Percentiles rank a stretch among this genome's conserved stretches.
phyloP scores from a whole-genome alignment of 1,140 invertebrate genomes.

The Leptinotarsa defecta region DNA sequence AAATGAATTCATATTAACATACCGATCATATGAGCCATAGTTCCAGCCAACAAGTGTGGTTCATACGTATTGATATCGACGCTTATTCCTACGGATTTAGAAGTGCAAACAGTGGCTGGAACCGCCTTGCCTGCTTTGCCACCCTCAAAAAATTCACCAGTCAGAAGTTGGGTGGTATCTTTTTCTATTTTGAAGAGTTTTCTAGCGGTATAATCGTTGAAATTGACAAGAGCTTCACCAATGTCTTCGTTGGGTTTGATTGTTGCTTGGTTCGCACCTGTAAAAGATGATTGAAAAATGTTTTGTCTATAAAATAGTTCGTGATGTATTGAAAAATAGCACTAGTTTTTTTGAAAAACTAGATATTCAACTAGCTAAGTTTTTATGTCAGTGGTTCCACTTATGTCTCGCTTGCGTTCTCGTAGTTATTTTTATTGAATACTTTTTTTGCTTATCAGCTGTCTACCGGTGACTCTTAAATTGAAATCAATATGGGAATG shows the following conservation, averaged over 20 bases:
- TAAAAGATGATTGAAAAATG: slow-evolving; percentile 1
- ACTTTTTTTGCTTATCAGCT: too few relatives aligned
- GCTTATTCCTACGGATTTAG: slow-evolving; percentile 88
- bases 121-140: slow-evolving; percentile 91
- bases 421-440: too few relatives aligned
- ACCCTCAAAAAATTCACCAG: slow-evolving; percentile 80
- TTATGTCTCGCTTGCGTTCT: too few relatives aligned
- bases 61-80: slow-evolving; percentile 92
- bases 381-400: too few relatives aligned
- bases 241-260: slow-evolving; percentile 85
- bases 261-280: slow-evolving; percentile 75
- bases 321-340: too few relatives aligned
- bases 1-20: neutral
- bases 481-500: too few relatives aligned
- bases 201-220: slow-evolving; percentile 86
- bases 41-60: slow-evolving; percentile 84
- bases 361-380: too few relatives aligned
- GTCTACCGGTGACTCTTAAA: too few relatives aligned
- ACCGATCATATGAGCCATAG: slow-evolving; percentile 44
- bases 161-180: slow-evolving; percentile 90
- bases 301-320: too few relatives aligned
- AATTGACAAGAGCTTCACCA: slow-evolving; percentile 81
- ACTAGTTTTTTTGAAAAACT: too few relatives aligned
- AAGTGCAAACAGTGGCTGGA: slow-evolving; percentile 87
- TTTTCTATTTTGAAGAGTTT: slow-evolving; percentile 81